Evolutionary conservation across 1,140 invertebrate species (phyloP).

Genomic region (Dreissena rostriformis): DNA sequence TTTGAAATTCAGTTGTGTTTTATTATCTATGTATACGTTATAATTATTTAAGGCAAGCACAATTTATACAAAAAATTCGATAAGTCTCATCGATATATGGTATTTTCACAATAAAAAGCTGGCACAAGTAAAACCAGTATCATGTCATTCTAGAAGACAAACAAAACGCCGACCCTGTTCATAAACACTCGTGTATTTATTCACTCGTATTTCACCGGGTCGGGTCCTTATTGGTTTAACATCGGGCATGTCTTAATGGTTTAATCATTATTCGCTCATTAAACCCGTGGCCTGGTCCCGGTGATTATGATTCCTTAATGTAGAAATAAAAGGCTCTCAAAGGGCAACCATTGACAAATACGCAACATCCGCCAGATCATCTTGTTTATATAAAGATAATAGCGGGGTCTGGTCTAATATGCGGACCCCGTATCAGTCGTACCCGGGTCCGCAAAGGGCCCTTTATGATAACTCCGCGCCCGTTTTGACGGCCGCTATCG

Average conservation of each 20-base stretch:
- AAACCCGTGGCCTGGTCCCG: background rate
- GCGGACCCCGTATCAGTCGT: background rate
- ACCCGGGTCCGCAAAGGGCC: background rate
- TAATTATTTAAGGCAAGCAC: too few species aligned
- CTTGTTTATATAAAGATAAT: conserved; percentile 33
- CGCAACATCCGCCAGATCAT: background rate
- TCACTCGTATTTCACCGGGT: too few species aligned
- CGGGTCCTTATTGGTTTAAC: too few species aligned
- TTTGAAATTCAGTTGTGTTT: too few species aligned
- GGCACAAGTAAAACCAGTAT: too few species aligned
- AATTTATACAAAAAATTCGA: too few species aligned
- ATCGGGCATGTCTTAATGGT: background rate
- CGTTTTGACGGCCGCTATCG: background rate
- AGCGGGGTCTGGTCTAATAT: conserved; percentile 11
- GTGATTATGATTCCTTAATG: conserved; percentile 2
- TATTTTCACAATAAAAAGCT: too few species aligned
- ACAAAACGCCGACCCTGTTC: too few species aligned
- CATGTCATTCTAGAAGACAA: too few species aligned
- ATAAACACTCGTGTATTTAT: too few species aligned
- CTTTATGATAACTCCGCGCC: background rate
- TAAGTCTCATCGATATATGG: too few species aligned
- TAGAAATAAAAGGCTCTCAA: background rate
- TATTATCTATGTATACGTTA: too few species aligned
- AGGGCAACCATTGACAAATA: conserved; percentile 23
- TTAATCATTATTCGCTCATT: background rate